Evolutionary conservation across 2,113 vertebrate species (phyloP).

Genomic region (Porphyrio hochstetteri): DNA sequence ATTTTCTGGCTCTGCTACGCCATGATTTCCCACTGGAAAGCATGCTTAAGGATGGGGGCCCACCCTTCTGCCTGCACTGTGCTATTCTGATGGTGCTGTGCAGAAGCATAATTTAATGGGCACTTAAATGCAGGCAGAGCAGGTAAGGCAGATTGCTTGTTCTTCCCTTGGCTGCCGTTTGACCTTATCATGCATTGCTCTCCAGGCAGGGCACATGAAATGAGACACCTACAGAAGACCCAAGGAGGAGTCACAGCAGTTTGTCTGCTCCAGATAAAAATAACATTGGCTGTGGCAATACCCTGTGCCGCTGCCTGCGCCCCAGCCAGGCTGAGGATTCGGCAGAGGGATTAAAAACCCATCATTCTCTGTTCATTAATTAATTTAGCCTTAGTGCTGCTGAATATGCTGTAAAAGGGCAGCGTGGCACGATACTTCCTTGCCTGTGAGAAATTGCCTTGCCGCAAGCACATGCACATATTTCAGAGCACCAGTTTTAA

Average conservation of each 20-base stretch:
- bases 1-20: background rate
- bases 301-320: background rate
- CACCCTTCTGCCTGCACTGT: background rate
- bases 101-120: background rate
- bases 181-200: background rate
- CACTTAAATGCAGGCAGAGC: background rate
- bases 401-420: background rate
- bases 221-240: background rate
- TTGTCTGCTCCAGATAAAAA: background rate
- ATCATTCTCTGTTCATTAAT: background rate
- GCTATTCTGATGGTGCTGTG: background rate
- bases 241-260: background rate
- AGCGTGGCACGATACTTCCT: background rate
- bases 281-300: background rate
- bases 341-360: background rate
- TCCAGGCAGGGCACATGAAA: background rate
- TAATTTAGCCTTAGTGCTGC: background rate
- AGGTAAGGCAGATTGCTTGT: background rate
- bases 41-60: background rate
- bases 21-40: background rate
- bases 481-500: background rate
- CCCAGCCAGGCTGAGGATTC: background rate
- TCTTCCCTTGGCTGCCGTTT: background rate
- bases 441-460: background rate
- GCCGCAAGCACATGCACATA: accelerated